Evolutionary conservation across 2,888 invertebrate species (phyloP), one percentile per base, ranked within the genome.

Genomic region (Abscondita cerata): DNA sequence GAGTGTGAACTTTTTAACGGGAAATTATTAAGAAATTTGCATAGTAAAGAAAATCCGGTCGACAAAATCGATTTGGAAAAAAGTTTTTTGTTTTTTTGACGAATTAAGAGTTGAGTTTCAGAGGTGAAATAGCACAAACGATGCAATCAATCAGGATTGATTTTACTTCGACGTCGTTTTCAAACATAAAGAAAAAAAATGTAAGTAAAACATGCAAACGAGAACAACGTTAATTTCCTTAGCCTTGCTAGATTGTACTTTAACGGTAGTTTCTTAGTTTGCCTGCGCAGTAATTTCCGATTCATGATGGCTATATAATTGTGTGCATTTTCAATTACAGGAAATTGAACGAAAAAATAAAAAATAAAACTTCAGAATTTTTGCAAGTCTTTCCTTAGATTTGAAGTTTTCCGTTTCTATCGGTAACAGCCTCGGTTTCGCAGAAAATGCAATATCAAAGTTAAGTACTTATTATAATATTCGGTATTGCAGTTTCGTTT

Each of bases 201-300:
- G 25, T 25, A 25, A 25, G 6, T 25, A 25, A 25, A 25, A 25
- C 25, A 25, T 25, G 25, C 25, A 25, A 25, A 25, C 25, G 13
- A 38, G 38, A 36, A 55, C 36, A 44, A 55, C 31, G 47, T 47
- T 55, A 55, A 55, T 55, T 55, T 55, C 55, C 55, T 52, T n/a
- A n/a, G n/a, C n/a, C n/a, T n/a, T n/a, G n/a, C 41, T 52, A 58
- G 44, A 19, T 18, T 15, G 36, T 38, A 38, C 4, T 38, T 38
- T 38, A 12, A n/a, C 3, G 13, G 38, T 38, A 48, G 20, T n/a
- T 48, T 31, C 48, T 48, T 31, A 13, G 31, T 12, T 12, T n/a
- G 48, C 12, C 48, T 31, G 16, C 31, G 31, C 25, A 20, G 31
- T 25, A 48, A 48, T 48, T 48, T 48, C 48, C 48, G 48, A 48